Conservation (phyloP, 1,140 invertebrate species). For the Cyclina sinensis region DNA sequence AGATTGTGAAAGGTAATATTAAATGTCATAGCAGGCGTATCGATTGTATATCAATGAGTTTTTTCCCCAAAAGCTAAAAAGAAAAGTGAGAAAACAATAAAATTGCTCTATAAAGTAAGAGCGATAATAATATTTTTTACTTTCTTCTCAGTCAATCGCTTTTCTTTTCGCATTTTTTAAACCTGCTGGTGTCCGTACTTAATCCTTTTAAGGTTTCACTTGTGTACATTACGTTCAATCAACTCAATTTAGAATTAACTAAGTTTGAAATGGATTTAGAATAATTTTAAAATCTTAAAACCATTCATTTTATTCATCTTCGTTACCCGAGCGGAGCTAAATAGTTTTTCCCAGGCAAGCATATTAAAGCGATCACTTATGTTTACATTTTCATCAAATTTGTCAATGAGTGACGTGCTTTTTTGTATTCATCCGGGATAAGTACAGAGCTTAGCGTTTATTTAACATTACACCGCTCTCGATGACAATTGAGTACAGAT, state of each 20-base stretch:
- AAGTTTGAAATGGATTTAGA: constrained; percentile 12
- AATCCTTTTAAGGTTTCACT: neutral
- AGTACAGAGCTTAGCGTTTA: constrained; percentile 12
- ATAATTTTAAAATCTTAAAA: constrained; percentile 9
- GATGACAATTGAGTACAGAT: neutral
- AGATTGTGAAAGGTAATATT: neutral
- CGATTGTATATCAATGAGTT: neutral
- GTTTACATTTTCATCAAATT: constrained; percentile 25
- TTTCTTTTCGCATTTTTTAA: neutral
- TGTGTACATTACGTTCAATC: constrained; percentile 4
- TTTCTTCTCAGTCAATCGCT: neutral
- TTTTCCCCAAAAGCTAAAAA: neutral
- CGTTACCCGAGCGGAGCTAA: constrained; percentile 21
- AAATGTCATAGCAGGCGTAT: neutral
- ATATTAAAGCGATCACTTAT: constrained; percentile 14
- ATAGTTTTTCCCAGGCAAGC: constrained; percentile 14
- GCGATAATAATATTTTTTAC: neutral
- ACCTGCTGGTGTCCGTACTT: neutral
- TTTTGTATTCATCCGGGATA: constrained; percentile 8
- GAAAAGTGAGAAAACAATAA: constrained; percentile 16
- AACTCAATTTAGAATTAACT: neutral
- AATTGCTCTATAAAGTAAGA: neutral
- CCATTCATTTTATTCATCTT: constrained; percentile 1
- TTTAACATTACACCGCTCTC: neutral
- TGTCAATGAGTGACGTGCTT: constrained; percentile 25